A percentile compares a stretch with the other conserved stretches of the same genome.
Conservation (phyloP, 2,113 vertebrate species). For the Amia ocellicauda region DNA sequence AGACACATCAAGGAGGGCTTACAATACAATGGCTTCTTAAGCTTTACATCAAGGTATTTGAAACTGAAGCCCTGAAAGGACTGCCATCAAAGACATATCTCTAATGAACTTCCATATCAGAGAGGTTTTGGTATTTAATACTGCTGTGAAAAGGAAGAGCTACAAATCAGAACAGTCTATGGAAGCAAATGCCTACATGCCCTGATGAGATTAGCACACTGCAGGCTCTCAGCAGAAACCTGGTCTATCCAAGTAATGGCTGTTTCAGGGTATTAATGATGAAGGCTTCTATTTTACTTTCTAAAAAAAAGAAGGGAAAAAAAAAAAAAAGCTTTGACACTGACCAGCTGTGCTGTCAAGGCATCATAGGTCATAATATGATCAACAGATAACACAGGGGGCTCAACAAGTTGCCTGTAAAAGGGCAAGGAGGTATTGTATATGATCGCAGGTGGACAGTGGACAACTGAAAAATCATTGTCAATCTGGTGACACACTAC, state of each 20-base stretch:
- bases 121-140: constrained; percentile 91
- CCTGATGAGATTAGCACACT: constrained; percentile 88
- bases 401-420: constrained; percentile 35
- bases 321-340: constrained; percentile 47
- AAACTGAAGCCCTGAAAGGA: constrained; percentile 96
- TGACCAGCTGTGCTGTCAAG: constrained; percentile 45
- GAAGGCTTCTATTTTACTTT: constrained; percentile 64
- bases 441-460: constrained; percentile 7
- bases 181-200: constrained; percentile 76
- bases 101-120: constrained; percentile 99
- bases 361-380: constrained; percentile 52
- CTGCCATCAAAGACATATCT: constrained; percentile 99
- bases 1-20: constrained; percentile 98
- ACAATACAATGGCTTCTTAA: constrained; percentile 99
- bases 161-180: constrained; percentile 84
- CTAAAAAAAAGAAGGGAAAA: no score
- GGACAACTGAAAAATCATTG: constrained; percentile 19
- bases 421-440: constrained; percentile 10
- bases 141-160: constrained; percentile 85
- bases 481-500: constrained; percentile 9
- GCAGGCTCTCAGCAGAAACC: constrained; percentile 55
- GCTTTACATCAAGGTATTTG: constrained; percentile 99
- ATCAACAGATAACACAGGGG: constrained; percentile 56
- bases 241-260: constrained; percentile 71
- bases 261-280: constrained; percentile 70